phyloP scores from a whole-genome alignment of 2,888 invertebrate genomes.

The Philereme transversata region DNA sequence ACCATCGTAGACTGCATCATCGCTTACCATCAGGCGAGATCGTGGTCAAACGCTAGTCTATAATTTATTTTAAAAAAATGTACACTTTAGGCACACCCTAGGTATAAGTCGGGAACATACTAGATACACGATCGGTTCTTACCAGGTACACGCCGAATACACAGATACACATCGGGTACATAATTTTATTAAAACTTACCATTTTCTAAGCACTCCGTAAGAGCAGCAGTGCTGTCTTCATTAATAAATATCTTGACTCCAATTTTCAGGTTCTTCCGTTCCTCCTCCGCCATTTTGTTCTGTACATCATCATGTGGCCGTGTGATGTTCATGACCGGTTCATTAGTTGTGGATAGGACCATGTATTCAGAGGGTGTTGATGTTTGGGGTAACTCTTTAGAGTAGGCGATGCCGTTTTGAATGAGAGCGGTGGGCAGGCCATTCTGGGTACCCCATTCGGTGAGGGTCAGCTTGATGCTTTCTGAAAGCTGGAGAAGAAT shows the following conservation, averaged over 20 bases:
- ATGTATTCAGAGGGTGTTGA: constrained; percentile 63
- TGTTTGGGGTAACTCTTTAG: constrained; percentile 47
- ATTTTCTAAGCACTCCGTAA: constrained; percentile 89
- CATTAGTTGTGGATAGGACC: constrained; percentile 52
- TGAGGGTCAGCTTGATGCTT: constrained; percentile 76
- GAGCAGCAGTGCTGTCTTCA: constrained; percentile 85
- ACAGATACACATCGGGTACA: too few species aligned
- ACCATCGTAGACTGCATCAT: too few species aligned
- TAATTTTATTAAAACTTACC: constrained; percentile 71
- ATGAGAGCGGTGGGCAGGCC: constrained; percentile 38
- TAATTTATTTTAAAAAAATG: too few species aligned
- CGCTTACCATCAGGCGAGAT: too few species aligned
- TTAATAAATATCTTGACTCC: constrained; percentile 94
- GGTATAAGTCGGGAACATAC: too few species aligned
- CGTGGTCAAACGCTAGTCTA: too few species aligned
- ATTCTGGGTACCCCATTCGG: constrained; percentile 72
- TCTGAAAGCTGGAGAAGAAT: constrained; percentile 69
- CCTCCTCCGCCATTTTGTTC: constrained; percentile 87
- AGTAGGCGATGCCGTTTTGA: constrained; percentile 58
- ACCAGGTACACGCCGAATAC: too few species aligned
- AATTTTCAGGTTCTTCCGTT: constrained; percentile 90
- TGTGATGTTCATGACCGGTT: constrained; percentile 79
- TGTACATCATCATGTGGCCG: constrained; percentile 86
- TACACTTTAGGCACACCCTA: too few species aligned
- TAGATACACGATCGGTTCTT: too few species aligned